Evolutionary conservation across 1,140 invertebrate genomes (phyloP), one percentile per base, ranked within the genome.

Genomic region (Andricus grossulariae): DNA sequence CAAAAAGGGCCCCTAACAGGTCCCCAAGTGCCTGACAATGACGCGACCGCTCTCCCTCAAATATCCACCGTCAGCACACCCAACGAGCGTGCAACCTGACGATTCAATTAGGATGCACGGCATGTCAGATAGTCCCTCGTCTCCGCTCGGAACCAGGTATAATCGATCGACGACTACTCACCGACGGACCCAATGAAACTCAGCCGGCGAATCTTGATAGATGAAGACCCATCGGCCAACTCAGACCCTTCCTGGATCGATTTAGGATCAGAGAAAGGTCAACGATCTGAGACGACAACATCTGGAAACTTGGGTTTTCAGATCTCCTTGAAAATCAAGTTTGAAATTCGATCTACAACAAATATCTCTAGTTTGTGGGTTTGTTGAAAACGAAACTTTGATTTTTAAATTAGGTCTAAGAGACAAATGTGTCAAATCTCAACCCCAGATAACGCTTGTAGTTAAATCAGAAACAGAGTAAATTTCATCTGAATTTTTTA

Each of bases 41-140:
- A 86, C 78, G 83, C 76, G 80, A 76, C 82, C 81, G 85, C 83
- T 87, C 84, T 90, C 85, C 85, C 84, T 89, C 86, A 84, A 87
- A 87, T 88, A 89, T 84, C 81, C 87, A 74, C 75, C 85, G 83
- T 82, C 84, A 78, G 76, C 86, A 83, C 84, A 86, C 84, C 82
- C 80, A 77, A 75, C 72, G 71, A 78, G 73, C 85, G 79, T 75
- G 75, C 79, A 82, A 84, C 84, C 85, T 87, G 88, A 90, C 87
- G 84, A 89, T 90, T 91, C 89, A 91, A 91, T 91, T 90, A 91
- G 85, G 85, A 87, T 82, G 82, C 80, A 80, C 25, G 76, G 80
- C 81, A 84, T 83, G 76, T 78, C 75, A 66, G 73, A 45, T 81
- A 71, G 52, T 74, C 51, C 70, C 70, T 74, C 71, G 16, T 66